Evolutionary conservation across 2,797 vertebrate species (phyloP), one percentile per base, ranked within the genome.

Genomic region (Enteromius paludinosus): DNA sequence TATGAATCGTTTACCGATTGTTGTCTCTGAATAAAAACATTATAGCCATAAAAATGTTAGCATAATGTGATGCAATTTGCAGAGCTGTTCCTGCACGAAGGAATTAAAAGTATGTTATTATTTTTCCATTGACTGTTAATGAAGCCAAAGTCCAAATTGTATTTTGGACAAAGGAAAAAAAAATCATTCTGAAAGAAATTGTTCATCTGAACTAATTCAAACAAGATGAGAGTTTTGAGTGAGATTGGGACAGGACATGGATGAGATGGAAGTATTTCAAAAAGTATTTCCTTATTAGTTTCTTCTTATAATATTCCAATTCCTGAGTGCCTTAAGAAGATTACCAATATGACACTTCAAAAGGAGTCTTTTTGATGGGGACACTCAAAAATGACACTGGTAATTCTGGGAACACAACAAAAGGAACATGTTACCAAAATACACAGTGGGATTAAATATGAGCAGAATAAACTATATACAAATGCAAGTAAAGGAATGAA

Each of bases 241-340:
- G 23, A 11, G 56, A 62, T 7, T 3, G 5, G 2, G 33, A 38
- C 4, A 4, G 72, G 7, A 61, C 72, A 59, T 15, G 23, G 68
- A 47, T 70, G 43, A 18, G 15, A 70, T 41, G 12, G 68, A n/a
- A n/a, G n/a, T n/a, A n/a, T n/a, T n/a, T 30, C 10, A 72, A 62
- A 68, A 81, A n/a, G 59, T 80, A 78, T 77, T 82, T 66, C 66
- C 74, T 75, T 83, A 77, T 84, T 84, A 83, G 88, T 83, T 88
- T 83, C 49, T 87, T 70, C 77, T 80, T 90, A 89, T 90, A 86
- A 88, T 79, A 85, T 75, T 49, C 20, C 38, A 69, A 70, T 78
- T 62, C 41, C 9, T 2, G 17, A 62, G 54, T 35, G 28, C 54
- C 49, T 71, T 71, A 17, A 78, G 54, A 43, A 28, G 74, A 83